A percentile compares a stretch with the other conserved stretches of the same genome.
Conservation (phyloP, 1,140 invertebrate species). For the Drosophila dunni region DNA sequence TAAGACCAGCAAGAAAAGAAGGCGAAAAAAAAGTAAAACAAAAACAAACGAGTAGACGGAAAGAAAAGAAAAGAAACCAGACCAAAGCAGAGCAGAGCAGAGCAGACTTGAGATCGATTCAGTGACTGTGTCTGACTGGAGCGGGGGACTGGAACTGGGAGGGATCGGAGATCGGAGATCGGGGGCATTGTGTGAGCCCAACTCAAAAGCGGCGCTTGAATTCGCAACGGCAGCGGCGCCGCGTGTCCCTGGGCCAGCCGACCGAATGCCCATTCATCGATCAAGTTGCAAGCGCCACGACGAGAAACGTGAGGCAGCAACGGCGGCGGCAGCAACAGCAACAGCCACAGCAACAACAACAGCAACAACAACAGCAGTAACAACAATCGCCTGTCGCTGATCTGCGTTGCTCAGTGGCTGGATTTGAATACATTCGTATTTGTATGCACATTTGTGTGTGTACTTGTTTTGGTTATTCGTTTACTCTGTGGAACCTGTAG, state of each 20-base stretch:
- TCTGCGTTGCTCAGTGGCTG: constrained; percentile 54
- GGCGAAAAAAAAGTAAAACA: constrained; percentile 7
- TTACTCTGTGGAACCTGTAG: too few species aligned
- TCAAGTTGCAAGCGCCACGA: constrained; percentile 81
- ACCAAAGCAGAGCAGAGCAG: constrained; percentile 8
- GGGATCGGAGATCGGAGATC: not conserved
- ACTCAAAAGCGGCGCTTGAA: constrained; percentile 80
- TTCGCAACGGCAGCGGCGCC: constrained; percentile 76
- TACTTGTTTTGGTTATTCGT: constrained; percentile 13
- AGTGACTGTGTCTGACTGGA: constrained; percentile 14
- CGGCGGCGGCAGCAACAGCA: constrained; percentile 24
- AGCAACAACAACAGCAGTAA: constrained; percentile 1
- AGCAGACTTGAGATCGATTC: constrained; percentile 35
- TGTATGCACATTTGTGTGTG: constrained; percentile 41
- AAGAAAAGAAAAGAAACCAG: constrained; percentile 14
- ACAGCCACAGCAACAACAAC: constrained; percentile 17
- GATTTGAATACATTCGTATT: constrained; percentile 67
- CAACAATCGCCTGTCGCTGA: constrained; percentile 56
- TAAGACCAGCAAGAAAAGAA: not conserved
- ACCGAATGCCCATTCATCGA: constrained; percentile 76
- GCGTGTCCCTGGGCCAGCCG: constrained; percentile 43
- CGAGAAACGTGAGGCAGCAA: constrained; percentile 71
- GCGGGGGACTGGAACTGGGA: not conserved
- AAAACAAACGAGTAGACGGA: constrained; percentile 13
- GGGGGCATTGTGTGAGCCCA: constrained; percentile 68